Conservation (phyloP, 2,888 invertebrate species). For the Caenorhabditis angaria region DNA sequence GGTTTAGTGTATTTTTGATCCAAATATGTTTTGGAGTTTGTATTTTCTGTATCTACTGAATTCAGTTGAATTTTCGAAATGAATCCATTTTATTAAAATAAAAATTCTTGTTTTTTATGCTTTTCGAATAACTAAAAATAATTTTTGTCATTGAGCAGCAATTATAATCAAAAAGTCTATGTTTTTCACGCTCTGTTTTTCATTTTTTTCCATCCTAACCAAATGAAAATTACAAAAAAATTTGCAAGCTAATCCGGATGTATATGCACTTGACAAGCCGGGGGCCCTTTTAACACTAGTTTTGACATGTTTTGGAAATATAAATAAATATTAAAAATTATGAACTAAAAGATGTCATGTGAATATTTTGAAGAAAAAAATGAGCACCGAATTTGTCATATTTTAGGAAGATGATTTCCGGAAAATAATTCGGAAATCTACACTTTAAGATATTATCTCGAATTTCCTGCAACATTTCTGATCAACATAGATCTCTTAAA, state of each 20-base stretch:
- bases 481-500: not conserved
- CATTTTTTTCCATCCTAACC: not conserved
- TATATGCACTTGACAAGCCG: not conserved
- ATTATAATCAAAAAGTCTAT: conserved; percentile 2
- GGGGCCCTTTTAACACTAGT: not conserved
- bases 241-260: not conserved
- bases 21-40: conserved; percentile 8
- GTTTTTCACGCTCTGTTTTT: not conserved
- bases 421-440: not conserved
- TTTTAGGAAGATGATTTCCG: not conserved
- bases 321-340: too few species aligned
- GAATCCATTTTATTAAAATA: not conserved
- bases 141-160: not conserved
- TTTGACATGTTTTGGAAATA: not conserved
- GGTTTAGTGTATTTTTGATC: conserved; percentile 13
- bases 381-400: not conserved
- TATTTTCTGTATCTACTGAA: not conserved
- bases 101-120: not conserved
- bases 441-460: not conserved
- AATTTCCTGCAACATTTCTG: not conserved
- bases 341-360: too few species aligned
- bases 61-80: not conserved
- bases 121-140: not conserved
- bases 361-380: too few species aligned
- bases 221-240: not conserved